Conservation (phyloP, 1,140 invertebrate species). For the Myzus persicae region DNA sequence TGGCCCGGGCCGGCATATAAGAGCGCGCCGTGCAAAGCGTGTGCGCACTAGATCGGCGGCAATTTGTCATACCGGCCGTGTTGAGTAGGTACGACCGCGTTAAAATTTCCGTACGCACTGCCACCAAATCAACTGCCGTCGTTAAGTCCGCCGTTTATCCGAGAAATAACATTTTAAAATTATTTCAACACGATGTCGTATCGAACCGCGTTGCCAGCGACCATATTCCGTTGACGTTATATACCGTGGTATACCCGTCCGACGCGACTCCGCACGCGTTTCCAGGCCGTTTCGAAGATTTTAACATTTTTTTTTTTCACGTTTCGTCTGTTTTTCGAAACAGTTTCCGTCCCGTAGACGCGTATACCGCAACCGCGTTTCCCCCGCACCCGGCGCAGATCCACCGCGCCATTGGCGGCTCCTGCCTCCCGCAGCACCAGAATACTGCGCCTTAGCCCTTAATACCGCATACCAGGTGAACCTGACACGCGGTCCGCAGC, state of each 20-base stretch:
- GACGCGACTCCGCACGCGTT: background rate
- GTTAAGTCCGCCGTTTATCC: background rate
- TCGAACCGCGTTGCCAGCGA: background rate
- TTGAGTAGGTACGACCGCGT: background rate
- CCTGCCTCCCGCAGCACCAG: too few species aligned
- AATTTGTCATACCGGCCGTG: conserved; percentile 22
- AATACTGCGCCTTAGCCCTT: background rate
- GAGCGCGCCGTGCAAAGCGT: conserved; percentile 49
- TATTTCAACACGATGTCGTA: background rate
- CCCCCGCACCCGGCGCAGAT: background rate
- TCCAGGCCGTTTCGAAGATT: background rate
- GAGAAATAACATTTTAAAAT: background rate
- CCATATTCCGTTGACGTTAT: background rate
- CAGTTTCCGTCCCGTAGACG: background rate
- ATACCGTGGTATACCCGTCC: background rate
- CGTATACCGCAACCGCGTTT: background rate
- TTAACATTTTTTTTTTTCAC: background rate
- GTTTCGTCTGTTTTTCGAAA: too few species aligned
- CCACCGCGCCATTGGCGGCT: background rate
- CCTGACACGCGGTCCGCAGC: background rate
- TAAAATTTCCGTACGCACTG: background rate
- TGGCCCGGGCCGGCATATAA: conserved; percentile 52
- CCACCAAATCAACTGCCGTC: background rate
- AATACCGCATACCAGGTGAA: background rate
- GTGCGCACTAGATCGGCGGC: conserved; percentile 40